These are phyloP conservation scores for Pangasius sanitwongsei DNA, from an alignment of 2,797 vertebrate species.

Conservation along the genomic window DNA sequence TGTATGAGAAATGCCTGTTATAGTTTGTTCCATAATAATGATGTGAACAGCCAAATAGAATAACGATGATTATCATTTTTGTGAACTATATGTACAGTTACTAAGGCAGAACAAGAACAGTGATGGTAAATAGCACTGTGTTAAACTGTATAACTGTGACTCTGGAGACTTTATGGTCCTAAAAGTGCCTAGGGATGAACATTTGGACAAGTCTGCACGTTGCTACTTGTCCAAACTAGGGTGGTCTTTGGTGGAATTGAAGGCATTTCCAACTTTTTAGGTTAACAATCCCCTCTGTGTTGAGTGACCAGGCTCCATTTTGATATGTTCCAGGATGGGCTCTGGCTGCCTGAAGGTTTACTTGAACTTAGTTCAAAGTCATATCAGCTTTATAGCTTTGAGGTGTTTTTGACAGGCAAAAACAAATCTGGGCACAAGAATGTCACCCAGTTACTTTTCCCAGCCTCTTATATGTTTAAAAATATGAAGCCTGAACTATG, in stretches of 20 bases:
- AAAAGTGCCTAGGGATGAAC: background rate
- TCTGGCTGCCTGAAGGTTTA: slow-evolving; percentile 55
- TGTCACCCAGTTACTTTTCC: slow-evolving; percentile 40
- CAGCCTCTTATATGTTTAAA: background rate
- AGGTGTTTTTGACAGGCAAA: slow-evolving; percentile 51
- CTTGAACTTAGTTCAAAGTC: slow-evolving; percentile 61
- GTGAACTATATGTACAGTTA: background rate
- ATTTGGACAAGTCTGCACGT: slow-evolving; percentile 37
- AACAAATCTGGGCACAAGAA: slow-evolving; percentile 52
- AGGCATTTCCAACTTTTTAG: slow-evolving; percentile 57
- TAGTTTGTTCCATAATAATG: background rate
- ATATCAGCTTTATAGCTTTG: slow-evolving; percentile 44
- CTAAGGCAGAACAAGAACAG: background rate
- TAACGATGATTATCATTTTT: background rate
- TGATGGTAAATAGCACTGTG: background rate
- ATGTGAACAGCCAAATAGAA: background rate
- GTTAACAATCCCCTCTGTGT: slow-evolving; percentile 47
- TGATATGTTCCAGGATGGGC: slow-evolving; percentile 50
- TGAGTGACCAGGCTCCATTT: slow-evolving; percentile 43
- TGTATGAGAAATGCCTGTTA: background rate
- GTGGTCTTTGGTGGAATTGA: slow-evolving; percentile 47
- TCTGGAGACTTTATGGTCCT: background rate
- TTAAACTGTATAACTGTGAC: background rate
- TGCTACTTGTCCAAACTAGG: slow-evolving; percentile 52
- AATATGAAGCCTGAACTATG: background rate